phyloP scores from a whole-genome alignment of 2,797 vertebrate species.

The Sebastes alutus region DNA sequence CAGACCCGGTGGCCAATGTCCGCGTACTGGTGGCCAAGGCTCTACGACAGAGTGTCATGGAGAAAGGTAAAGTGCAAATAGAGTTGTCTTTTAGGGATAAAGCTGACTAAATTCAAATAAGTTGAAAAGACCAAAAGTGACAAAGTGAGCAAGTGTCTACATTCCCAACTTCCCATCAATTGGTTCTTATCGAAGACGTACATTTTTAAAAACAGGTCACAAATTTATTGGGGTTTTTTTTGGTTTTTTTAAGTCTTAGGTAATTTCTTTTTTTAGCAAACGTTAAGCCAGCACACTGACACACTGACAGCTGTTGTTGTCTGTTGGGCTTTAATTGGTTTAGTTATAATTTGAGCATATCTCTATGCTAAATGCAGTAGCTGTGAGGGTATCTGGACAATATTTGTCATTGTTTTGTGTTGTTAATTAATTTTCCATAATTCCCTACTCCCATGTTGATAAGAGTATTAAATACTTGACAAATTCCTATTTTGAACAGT shows the following conservation, averaged over 20 bases:
- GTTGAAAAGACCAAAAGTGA: not conserved
- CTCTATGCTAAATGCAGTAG: no score
- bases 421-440: no score
- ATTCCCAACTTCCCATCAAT: not conserved
- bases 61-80: constrained; percentile 83
- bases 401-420: no score
- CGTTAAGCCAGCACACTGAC: not conserved
- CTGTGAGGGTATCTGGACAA: no score
- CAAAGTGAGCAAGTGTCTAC: not conserved
- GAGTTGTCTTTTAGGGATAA: not conserved
- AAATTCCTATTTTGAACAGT: no score
- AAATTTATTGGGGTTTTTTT: not conserved
- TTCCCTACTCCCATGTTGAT: no score
- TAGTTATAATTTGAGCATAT: no score
- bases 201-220: not conserved
- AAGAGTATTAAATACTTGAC: no score
- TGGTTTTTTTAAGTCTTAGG: not conserved
- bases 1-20: constrained; percentile 90
- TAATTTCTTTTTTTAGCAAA: not conserved
- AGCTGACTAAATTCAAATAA: not conserved
- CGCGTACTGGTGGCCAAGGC: constrained; percentile 91
- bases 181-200: not conserved
- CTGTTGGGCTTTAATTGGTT: no score
- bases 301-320: no score
- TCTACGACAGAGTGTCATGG: constrained; percentile 87